phyloP scores from a whole-genome alignment of 1,140 invertebrate species.

The Eriocheir sinensis region DNA sequence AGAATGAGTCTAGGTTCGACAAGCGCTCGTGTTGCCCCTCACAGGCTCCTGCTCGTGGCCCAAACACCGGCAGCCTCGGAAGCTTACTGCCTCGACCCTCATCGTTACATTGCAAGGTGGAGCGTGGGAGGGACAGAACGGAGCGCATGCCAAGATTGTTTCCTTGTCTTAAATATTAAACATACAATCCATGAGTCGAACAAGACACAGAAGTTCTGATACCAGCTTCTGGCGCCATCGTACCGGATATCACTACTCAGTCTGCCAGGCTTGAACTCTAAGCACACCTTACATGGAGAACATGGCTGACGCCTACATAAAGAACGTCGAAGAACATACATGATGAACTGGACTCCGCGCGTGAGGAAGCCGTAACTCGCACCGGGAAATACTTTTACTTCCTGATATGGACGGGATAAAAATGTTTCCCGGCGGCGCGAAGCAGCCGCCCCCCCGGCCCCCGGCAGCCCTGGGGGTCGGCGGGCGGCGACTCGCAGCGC shows the following conservation, averaged over 20 bases:
- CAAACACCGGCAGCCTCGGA: not conserved
- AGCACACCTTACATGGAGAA: slow-evolving; percentile 27
- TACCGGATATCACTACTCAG: slow-evolving; percentile 46
- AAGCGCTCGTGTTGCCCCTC: slow-evolving; percentile 3
- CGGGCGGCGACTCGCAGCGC: not conserved
- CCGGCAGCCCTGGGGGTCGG: not conserved
- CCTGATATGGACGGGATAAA: not conserved
- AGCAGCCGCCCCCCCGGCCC: not conserved
- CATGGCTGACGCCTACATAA: slow-evolving; percentile 6
- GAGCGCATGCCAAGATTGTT: not conserved
- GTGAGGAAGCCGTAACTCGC: not conserved
- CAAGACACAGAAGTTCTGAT: slow-evolving; percentile 68
- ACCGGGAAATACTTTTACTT: slow-evolving; percentile 13
- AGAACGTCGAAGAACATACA: slow-evolving; percentile 34
- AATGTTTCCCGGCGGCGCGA: not conserved
- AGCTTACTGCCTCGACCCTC: not conserved
- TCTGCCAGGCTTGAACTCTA: slow-evolving; percentile 26
- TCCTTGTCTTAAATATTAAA: slow-evolving; percentile 64
- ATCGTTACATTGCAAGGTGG: not conserved
- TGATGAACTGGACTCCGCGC: not conserved
- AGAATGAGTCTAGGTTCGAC: slow-evolving; percentile 29
- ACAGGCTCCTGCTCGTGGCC: not conserved
- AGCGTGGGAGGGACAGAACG: not conserved
- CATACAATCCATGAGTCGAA: slow-evolving; percentile 71
- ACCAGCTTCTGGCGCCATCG: slow-evolving; percentile 63